Base-by-base conservation (phyloP, 2,888 invertebrate genomes). In the Vannuccia rotundouncinata region DNA sequence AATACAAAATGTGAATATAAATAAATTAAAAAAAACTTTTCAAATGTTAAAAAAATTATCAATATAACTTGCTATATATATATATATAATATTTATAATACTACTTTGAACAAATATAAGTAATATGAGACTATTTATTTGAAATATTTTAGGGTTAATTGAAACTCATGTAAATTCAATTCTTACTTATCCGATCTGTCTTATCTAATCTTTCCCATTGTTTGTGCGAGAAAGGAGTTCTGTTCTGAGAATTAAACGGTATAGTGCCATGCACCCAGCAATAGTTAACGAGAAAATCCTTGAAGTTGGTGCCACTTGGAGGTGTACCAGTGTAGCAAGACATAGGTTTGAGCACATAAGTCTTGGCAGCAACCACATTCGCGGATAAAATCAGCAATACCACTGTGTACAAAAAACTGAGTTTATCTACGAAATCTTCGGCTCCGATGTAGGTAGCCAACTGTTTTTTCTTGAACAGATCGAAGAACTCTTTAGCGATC, bases 231-330 rank as follows among this genome's bases (percentile, higher is more conserved):
- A 31, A 59, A 13, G 80, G 80, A n/a, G 78, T 78, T 5, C 59
- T 25, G 78, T 80, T 60, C 5, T 22, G 25, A 5, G 25, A 27
- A 25, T 59, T 29, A 30, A 80, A 1, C 1, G 79, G 25, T 10
- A 80, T 79, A 5, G 80, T 80, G n/a, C 80, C 80, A 79, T 80
- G 77, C 10, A 80, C 80, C 80, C 80, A 80, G 59, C 80, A 80
- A 45, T 80, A 80, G 28, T 80, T 80, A 25, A 79, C 77, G 25
- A 80, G 25, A 79, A 79, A 80, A 17, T 78, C 28, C 1, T 80
- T 77, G 28, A 80, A 79, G n/a, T 78, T 30, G 2, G 45, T 31
- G 1, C 80, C 80, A 1, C 30, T n/a, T 1, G 77, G 77, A 2
- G 22, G n/a, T 22, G 80, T 80, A 1, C 77, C 78, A 5, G 28